phyloP scores from a whole-genome alignment of 2,888 invertebrate species.

The Tachina lurida region DNA sequence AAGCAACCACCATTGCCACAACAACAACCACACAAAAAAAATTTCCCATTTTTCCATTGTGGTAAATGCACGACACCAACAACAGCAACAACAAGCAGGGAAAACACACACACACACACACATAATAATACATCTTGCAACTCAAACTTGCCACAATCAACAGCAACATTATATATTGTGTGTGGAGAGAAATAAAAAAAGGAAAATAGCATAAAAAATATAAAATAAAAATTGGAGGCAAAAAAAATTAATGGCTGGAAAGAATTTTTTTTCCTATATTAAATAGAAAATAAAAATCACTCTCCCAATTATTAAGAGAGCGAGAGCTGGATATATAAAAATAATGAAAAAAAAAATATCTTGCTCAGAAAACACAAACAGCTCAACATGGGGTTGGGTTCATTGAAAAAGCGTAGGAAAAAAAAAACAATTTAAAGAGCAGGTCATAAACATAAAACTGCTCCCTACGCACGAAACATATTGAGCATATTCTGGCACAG shows the following conservation, averaged over 20 bases:
- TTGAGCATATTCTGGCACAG: constrained; percentile 53
- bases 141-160: constrained; percentile 61
- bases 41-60: constrained; percentile 83
- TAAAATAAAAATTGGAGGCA: constrained; percentile 50
- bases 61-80: constrained; percentile 76
- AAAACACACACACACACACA: constrained; percentile 49
- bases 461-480: constrained; percentile 14
- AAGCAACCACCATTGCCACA: constrained; percentile 82
- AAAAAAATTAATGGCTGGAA: constrained; percentile 32
- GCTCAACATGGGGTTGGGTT: constrained; percentile 70
- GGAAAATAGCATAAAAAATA: constrained; percentile 47
- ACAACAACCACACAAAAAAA: constrained; percentile 82
- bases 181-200: constrained; percentile 43
- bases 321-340: constrained; percentile 22
- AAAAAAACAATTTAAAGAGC: constrained; percentile 44
- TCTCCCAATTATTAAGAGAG: constrained; percentile 44
- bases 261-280: not conserved
- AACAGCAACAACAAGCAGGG: constrained; percentile 58
- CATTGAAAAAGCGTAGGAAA: constrained; percentile 27
- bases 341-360: not conserved
- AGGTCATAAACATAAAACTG: constrained; percentile 58
- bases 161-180: constrained; percentile 55
- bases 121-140: constrained; percentile 35
- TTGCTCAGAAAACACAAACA: constrained; percentile 35
- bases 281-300: constrained; percentile 17